These are phyloP conservation scores for Picathartes gymnocephalus DNA, from an alignment of 2,113 vertebrate genomes.

Conservation along the genomic window DNA sequence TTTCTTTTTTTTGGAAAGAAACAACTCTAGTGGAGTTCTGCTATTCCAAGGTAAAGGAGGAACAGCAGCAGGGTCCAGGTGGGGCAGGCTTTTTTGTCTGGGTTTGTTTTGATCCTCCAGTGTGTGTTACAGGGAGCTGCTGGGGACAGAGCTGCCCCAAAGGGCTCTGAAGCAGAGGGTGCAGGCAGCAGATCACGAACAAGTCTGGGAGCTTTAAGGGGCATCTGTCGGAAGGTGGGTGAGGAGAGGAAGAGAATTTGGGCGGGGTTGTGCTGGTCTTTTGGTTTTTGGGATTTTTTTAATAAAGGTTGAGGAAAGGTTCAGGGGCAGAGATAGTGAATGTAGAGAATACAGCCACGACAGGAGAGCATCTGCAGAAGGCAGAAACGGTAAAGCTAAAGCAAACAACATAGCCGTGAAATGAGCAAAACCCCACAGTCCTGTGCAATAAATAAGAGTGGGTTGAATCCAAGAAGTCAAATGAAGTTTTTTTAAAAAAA, in stretches of 20 bases:
- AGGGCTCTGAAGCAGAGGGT: not conserved
- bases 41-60: not conserved
- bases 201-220: not conserved
- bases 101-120: too few relatives aligned
- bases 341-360: not conserved
- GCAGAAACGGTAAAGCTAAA: not conserved
- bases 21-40: not conserved
- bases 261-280: not conserved
- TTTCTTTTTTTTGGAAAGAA: not conserved
- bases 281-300: not conserved
- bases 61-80: not conserved
- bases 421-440: not conserved
- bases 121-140: not conserved
- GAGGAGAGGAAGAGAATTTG: not conserved
- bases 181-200: not conserved
- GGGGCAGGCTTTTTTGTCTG: not conserved
- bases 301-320: not conserved
- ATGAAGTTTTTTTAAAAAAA: not conserved
- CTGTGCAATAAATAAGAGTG: not conserved
- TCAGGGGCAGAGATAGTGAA: not conserved
- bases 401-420: not conserved
- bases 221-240: accelerated
- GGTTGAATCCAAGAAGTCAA: not conserved
- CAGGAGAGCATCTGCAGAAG: not conserved
- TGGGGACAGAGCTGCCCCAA: not conserved